These are phyloP conservation scores for Dermolepida albohirtum DNA, from an alignment of 2,888 invertebrate genomes.

Conservation along the genomic window DNA sequence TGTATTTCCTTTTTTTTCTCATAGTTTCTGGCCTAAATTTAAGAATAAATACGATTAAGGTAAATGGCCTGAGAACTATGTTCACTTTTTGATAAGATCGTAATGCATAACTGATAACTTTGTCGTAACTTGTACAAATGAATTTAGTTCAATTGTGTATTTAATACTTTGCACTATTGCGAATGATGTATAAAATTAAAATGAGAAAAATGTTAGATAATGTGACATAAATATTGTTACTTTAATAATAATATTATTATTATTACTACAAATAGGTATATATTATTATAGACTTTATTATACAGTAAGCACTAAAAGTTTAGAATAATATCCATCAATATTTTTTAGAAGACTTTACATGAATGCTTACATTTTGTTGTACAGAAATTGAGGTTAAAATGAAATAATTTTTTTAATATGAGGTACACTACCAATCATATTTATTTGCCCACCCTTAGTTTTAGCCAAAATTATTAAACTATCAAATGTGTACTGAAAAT, in stretches of 20 bases:
- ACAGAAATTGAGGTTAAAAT: too few species aligned
- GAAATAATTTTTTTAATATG: too few species aligned
- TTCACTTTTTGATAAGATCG: conserved; percentile 41
- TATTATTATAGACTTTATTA: conserved; percentile 33
- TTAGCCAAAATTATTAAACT: too few species aligned
- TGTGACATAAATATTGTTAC: conserved; percentile 38
- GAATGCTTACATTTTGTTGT: too few species aligned
- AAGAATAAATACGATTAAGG: conserved; percentile 13
- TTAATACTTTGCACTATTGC: conserved; percentile 22
- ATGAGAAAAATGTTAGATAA: conserved; percentile 37
- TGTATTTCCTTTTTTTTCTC: conserved; percentile 21
- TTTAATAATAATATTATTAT: conserved; percentile 28
- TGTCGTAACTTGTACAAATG: conserved; percentile 30
- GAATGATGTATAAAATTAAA: conserved; percentile 38
- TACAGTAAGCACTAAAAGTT: background rate
- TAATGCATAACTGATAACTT: conserved; percentile 16
- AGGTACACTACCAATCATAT: too few species aligned
- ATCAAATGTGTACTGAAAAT: too few species aligned
- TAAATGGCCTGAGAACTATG: conserved; percentile 44
- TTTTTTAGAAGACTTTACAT: too few species aligned
- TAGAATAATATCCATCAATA: background rate
- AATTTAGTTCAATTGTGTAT: conserved; percentile 41
- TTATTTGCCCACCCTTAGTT: too few species aligned
- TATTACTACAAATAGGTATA: conserved; percentile 28
- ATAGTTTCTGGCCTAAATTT: conserved; percentile 39